phyloP scores from a whole-genome alignment of 2,797 vertebrate genomes.

The Tragelaphus oryx region DNA sequence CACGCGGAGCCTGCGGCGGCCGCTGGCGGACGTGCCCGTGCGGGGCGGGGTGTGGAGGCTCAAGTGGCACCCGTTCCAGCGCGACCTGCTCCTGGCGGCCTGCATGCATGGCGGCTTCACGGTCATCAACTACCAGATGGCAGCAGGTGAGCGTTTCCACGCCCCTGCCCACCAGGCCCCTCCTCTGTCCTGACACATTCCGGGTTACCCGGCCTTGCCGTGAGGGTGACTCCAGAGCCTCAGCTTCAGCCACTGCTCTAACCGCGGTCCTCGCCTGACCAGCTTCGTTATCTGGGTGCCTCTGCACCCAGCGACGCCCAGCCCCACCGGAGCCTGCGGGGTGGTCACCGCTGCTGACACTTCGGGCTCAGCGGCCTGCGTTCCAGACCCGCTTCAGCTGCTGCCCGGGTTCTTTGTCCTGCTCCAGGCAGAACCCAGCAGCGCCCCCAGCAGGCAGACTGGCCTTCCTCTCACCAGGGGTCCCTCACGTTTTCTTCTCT shows the following conservation, averaged over 20 bases:
- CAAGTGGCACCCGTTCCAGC: conserved; percentile 91
- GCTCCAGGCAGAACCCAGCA: neutral
- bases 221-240: fast-evolving
- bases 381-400: fast-evolving
- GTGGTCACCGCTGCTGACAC: fast-evolving
- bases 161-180: neutral
- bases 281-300: fast-evolving
- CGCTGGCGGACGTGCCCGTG: conserved; percentile 84
- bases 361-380: fast-evolving
- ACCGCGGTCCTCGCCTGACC: fast-evolving
- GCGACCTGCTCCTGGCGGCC: conserved; percentile 91
- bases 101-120: conserved; percentile 95
- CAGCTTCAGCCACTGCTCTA: neutral
- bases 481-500: neutral
- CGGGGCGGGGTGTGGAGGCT: conserved; percentile 95
- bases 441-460: neutral
- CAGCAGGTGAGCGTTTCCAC: conserved; percentile 70
- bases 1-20: conserved; percentile 89
- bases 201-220: neutral
- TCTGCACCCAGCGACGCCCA: neutral
- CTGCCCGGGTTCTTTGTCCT: too few relatives aligned
- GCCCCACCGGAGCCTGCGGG: neutral
- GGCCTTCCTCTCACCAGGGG: neutral
- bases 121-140: conserved; percentile 85
- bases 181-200: fast-evolving